Conservation (phyloP, 2,113 vertebrate species). For the Cynocephalus volans region DNA sequence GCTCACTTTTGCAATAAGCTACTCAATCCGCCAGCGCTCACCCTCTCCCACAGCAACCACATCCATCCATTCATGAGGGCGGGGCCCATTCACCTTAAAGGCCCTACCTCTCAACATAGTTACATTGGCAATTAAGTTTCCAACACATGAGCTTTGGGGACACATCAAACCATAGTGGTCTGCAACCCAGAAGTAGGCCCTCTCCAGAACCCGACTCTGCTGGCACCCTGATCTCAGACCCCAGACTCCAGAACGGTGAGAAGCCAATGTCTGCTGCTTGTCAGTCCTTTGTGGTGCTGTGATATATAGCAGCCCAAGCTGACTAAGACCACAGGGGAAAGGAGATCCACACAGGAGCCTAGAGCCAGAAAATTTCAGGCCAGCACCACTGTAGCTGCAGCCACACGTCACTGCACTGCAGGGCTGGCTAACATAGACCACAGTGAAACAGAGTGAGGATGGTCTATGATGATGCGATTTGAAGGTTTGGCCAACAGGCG, state of each 20-base stretch:
- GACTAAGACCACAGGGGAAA: not conserved
- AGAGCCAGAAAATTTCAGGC: not conserved
- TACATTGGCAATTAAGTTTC: no score
- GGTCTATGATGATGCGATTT: not conserved
- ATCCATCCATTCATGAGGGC: no score
- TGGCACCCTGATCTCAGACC: not conserved
- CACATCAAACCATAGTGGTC: not conserved
- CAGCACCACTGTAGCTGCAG: accelerated
- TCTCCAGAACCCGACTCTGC: not conserved
- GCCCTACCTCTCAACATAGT: no score
- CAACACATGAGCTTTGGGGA: no score
- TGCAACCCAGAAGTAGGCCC: not conserved
- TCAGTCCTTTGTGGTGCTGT: not conserved
- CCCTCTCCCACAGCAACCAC: no score
- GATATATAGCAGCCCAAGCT: no score
- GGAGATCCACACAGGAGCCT: no score
- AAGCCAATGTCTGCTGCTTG: not conserved
- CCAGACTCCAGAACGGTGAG: not conserved
- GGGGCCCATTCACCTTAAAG: no score
- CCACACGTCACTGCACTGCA: accelerated
- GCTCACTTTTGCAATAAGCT: no score
- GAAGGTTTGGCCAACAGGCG: not conserved
- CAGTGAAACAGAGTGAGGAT: not conserved
- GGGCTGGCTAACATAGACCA: accelerated
- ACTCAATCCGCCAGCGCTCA: no score